Evolutionary conservation across 2,888 invertebrate species (phyloP).

Genomic region (Germaria angustata): DNA sequence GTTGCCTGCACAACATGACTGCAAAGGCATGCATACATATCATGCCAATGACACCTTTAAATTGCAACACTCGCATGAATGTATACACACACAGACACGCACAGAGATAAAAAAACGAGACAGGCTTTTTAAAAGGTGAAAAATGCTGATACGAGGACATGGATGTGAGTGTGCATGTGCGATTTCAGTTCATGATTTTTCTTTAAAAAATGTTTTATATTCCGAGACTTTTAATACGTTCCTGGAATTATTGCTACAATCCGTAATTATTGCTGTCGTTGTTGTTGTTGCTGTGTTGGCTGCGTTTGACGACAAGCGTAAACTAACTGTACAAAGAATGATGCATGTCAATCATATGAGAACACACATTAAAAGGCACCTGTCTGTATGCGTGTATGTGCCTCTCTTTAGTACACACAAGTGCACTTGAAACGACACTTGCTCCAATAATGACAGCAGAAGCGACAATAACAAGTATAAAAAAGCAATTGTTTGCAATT

Average conservation of each 20-base stretch:
- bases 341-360: slow-evolving; percentile 60
- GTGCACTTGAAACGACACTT: slow-evolving; percentile 44
- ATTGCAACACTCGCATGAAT: slow-evolving; percentile 14
- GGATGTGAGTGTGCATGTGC: not conserved
- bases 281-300: slow-evolving; percentile 7
- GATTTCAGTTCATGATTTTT: slow-evolving; percentile 9
- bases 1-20: slow-evolving; percentile 31
- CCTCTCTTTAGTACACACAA: slow-evolving; percentile 36
- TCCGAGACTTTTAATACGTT: slow-evolving; percentile 9
- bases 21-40: slow-evolving; percentile 36
- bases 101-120: not conserved
- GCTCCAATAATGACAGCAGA: slow-evolving; percentile 18
- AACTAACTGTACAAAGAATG: slow-evolving; percentile 44
- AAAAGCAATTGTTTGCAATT: slow-evolving; percentile 41
- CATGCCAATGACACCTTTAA: slow-evolving; percentile 63
- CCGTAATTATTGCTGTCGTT: slow-evolving; percentile 7
- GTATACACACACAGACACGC: not conserved
- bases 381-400: not conserved
- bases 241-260: slow-evolving; percentile 26
- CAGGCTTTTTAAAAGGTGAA: slow-evolving; percentile 37
- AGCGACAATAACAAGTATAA: not conserved
- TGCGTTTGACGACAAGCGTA: slow-evolving; percentile 25
- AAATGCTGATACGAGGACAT: not conserved
- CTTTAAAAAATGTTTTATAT: not conserved
- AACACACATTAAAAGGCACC: not conserved